Evolutionary conservation across 64 coral and sea anemone species (phyloP), one percentile per base, ranked within the genome.

Genomic region (Actinia tenebrosa): DNA sequence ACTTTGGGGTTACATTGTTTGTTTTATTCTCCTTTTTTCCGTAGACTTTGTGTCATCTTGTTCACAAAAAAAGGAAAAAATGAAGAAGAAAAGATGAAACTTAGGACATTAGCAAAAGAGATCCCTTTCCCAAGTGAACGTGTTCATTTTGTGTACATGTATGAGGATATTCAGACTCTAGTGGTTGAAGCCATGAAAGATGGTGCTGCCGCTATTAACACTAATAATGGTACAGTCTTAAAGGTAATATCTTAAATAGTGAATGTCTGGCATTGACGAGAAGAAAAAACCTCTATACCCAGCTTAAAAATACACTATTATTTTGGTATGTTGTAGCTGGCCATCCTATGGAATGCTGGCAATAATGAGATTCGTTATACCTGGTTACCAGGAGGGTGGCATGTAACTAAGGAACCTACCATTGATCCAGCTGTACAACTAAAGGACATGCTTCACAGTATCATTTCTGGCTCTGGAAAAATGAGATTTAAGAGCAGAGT

Each of bases 311-410:
- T 37, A 37, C 30, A 37, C 30, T 37, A 37, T 37, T 37, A 37
- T 37, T 37, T 37, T 37, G 30, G 30, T 50, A 50, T 75, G 25
- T 75, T 75, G 10, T 59, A 98, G 96, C 84, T 98, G 58, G 87
- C 86, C 53, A 58, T 98, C 30, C 37, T 98, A 5, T 98, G 96
- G 96, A 94, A 94, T 87, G 84, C 88, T 87, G 90, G 93, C 10
- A 82, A 89, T 37, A 88, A 86, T 26, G 87, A 94, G 86, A 14
- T 94, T 27, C 83, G 88, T 78, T 98, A 98, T 54, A 89, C 89
- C 86, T 98, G 96, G 96, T 64, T 98, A 9, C 72, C 69, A 81
- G 88, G 88, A 13, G 96, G 96, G 1, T 98, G 92, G 96, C 92
- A 89, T 89, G 80, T 89, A 27, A 83, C 89, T 27, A 62, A 88